Evolutionary conservation across 2,888 invertebrate genomes (phyloP), one percentile per base, ranked within the genome.

Genomic region (Ormyrus labotus): DNA sequence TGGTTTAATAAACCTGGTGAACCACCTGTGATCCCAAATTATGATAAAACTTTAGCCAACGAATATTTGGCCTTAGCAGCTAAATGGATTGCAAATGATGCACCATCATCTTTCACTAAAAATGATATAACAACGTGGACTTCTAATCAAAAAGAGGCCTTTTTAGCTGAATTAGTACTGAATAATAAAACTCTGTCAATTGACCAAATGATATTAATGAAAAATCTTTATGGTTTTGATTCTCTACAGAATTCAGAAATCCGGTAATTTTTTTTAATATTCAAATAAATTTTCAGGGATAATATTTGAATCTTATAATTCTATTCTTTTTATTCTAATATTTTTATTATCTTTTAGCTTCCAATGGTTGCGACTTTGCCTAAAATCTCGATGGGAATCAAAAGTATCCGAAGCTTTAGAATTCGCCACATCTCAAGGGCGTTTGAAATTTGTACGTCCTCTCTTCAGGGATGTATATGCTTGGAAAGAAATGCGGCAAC

Each of bases 401-500:
- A 94, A 94, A 86, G 91, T 98, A 55, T 91, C 92, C 1, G 92
- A 93, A 13, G 95, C 95, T 0, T 92, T 98, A 76, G 89, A 93
- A 34, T 98, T 98, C 92, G 94, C 97, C 8, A 96, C 96, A 84
- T 93, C 93, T 19, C 95, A 96, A 87, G 98, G 98, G 55, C 93
- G 98, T 75, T 96, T 98, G 96, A 98, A 98, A 90, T 98, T 94
- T 91, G 95, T 96, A 2, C 93, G 97, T 53, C 97, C 98, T 3
- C 92, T 98, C 68, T 98, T 97, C 91, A 94, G 96, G 82, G 97
- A 96, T 88, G 92, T 98, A 79, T 96, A 95, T 85, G 92, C 92
- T 0, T 98, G 97, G 98, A 94, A 95, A 81, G 93, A 93, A 45
- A 93, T 94, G 0, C 93, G 95, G 81, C 91, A 92, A 1, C 90